Base-by-base conservation (phyloP, 2,888 invertebrate genomes). In the Sphinx pinastri region DNA sequence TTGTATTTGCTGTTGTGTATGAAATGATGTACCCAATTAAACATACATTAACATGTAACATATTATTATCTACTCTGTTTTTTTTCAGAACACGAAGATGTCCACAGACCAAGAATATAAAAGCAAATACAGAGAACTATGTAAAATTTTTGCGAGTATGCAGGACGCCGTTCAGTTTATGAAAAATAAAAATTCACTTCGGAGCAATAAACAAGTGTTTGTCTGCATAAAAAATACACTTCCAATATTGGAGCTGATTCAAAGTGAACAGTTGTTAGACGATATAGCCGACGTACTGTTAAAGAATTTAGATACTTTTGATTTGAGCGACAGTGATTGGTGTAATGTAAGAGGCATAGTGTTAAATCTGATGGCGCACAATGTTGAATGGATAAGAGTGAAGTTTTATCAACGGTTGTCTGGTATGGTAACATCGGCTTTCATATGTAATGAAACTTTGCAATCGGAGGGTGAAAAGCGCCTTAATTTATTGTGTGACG, bases 211-310 rank as follows among this genome's bases (percentile, higher is more conserved):
- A 68, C 74, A 80, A 45, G 88, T 93, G 47, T 84, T 96, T 2
- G 83, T 76, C 60, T 85, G 90, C 55, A 94, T 96, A 38, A 93
- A 94, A 75, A 90, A 93, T 47, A 94, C 95, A 0, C 85, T 96
- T 59, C 89, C 94, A 0, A 93, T 95, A 72, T 83, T 96, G 52
- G 94, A 95, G 71, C 94, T 95, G 76, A 95, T 96, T 80, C 92
- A 94, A 83, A 95, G 94, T 84, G 90, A 95, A 58, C 83, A 81
- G 47, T 93, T 95, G 78, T 85, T 96, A 57, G 90, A 87, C 68
- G 93, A 91, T 58, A 88, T 94, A 59, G 81, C 88, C 10, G 87
- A 91, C 60, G 83, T 92, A 67, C 79, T 94, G 68, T 79, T 94
- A 0, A 79, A 81, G 25, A 89, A 86, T 71, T 80, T 84, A 5